Base-by-base conservation (phyloP, 1,140 invertebrate species). In the Drosophila leontia region DNA sequence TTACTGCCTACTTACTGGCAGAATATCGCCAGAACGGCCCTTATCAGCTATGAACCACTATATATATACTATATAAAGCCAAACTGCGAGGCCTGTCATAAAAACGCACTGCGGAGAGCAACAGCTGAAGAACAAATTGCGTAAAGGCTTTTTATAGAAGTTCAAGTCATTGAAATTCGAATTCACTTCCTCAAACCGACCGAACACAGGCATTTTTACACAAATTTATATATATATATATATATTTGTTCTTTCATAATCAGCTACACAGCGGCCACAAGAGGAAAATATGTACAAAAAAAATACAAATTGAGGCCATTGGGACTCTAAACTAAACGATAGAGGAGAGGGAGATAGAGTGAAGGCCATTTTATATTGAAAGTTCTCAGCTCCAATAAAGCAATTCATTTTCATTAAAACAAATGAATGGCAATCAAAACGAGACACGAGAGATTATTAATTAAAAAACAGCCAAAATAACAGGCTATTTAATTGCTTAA, bases 141-240 rank as follows among this genome's bases (percentile, higher is more conserved):
- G 84, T 87, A 88, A 87, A 83, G 80, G 67, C 72, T 88, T 88
- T 87, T 87, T 83, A 83, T 87, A 88, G 83, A 86, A 86, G 80
- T 83, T 83, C 80, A 88, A 86, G 71, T 88, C 83, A 87, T 87
- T 88, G 77, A 78, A 78, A 71, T 78, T 71, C 67, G 65, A 83
- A 88, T 80, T 83, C 50, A 83, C 67, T 88, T 80, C 72, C 84
- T 80, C 80, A 77, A 87, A 42, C 48, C 44, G 44, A 45, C 5
- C 47, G n/a, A 59, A 59, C 51, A 63, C 35, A 51, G 37, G 39
- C 13, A 65, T 42, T 44, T 29, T 39, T 26, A 23, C 15, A 41
- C 7, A 23, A 37, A 69, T 44, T 8, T 47, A 26, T 13, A 5
- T 13, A 6, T 11, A 12, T 17, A 29, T 26, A n/a, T 23, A 26